Percentiles rank a stretch among this genome's conserved stretches.
These are phyloP conservation scores for Entosphenus tridentatus DNA, from an alignment of 2,113 vertebrate genomes.

Conservation along the genomic window DNA sequence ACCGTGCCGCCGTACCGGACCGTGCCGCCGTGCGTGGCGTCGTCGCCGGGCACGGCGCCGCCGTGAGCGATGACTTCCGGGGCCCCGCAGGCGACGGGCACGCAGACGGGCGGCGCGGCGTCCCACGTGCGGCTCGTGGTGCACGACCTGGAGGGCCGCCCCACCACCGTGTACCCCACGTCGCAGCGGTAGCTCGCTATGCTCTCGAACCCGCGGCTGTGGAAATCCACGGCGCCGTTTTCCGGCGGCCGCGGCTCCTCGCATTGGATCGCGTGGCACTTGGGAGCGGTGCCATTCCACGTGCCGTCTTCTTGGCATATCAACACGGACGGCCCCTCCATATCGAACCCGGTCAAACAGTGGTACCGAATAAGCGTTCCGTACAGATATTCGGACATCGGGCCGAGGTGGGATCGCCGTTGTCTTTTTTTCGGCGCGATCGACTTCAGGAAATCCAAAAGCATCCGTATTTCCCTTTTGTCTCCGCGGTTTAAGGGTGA, in stretches of 20 bases:
- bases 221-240: conserved; percentile 42
- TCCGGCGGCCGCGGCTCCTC: conserved; percentile 29
- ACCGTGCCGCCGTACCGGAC: conserved; percentile 31
- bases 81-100: conserved; percentile 26
- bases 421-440: too few species aligned
- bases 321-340: conserved; percentile 30
- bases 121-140: conserved; percentile 51
- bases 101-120: conserved; percentile 32
- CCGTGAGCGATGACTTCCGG: conserved; percentile 34
- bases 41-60: conserved; percentile 10
- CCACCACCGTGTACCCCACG: conserved; percentile 40
- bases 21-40: conserved; percentile 20
- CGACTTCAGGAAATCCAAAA: too few species aligned
- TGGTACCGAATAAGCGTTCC: conserved; percentile 41
- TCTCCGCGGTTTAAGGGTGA: too few species aligned
- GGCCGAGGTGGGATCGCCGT: not conserved
- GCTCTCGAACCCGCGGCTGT: conserved; percentile 36
- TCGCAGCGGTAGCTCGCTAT: conserved; percentile 41
- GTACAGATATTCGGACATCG: conserved; percentile 37
- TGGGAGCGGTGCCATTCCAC: conserved; percentile 73
- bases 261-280: conserved; percentile 51
- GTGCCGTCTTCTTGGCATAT: conserved; percentile 59
- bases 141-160: conserved; percentile 39
- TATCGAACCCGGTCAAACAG: conserved; percentile 53
- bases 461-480: too few species aligned